Evolutionary conservation across 2,113 vertebrate genomes (phyloP).

Genomic region (Rhagologus leucostigma): DNA sequence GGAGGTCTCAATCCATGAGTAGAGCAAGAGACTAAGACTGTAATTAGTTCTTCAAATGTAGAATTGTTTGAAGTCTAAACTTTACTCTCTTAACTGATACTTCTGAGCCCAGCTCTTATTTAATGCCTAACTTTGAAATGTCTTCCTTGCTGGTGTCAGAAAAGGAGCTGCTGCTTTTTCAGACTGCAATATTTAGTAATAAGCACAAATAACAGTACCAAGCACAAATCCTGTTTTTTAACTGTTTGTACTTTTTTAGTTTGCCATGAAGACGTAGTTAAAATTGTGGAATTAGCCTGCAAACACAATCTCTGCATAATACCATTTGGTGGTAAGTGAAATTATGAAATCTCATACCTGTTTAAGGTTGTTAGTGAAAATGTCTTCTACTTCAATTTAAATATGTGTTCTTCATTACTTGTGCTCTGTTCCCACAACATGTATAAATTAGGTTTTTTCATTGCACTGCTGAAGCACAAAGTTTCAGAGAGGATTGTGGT

Average conservation of each 20-base stretch:
- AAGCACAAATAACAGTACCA: background rate
- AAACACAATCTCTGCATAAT: conserved; percentile 96
- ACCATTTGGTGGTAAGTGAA: conserved; percentile 91
- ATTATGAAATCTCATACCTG: background rate
- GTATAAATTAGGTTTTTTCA: background rate
- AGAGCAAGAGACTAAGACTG: background rate
- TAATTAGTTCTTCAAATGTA: background rate
- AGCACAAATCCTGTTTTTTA: background rate
- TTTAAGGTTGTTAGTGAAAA: background rate
- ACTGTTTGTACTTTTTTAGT: conserved; percentile 69
- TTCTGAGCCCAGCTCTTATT: background rate
- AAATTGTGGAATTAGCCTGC: conserved; percentile 92
- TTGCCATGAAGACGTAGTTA: conserved; percentile 93
- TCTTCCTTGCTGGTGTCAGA: background rate
- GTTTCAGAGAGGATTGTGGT: background rate
- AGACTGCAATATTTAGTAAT: background rate
- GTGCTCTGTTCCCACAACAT: background rate
- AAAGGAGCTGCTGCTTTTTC: background rate
- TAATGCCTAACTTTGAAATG: background rate
- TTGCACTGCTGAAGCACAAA: background rate
- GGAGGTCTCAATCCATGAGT: background rate
- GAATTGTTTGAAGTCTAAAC: background rate
- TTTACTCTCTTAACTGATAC: background rate
- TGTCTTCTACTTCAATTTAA: background rate
- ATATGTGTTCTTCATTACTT: background rate